These are phyloP conservation scores for Brachypalpus laphriformis DNA, from an alignment of 2,888 invertebrate species.

Conservation along the genomic window DNA sequence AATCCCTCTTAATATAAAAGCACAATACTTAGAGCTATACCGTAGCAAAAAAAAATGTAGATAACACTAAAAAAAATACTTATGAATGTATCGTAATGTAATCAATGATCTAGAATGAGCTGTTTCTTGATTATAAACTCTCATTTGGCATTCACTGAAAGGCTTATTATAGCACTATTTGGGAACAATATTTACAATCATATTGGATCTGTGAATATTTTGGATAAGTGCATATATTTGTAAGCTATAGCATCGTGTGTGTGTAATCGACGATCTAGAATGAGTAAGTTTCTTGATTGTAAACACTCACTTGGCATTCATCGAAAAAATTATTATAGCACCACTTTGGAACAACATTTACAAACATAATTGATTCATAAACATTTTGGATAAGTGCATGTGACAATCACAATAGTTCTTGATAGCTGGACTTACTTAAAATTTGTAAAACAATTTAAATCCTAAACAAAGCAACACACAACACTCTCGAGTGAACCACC, in stretches of 20 bases:
- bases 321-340: slow-evolving; percentile 47
- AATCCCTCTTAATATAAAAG: too few relatives aligned
- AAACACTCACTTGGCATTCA: slow-evolving; percentile 57
- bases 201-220: slow-evolving; percentile 10
- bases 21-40: too few relatives aligned
- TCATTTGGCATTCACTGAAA: slow-evolving; percentile 55
- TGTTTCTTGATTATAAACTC: slow-evolving; percentile 53
- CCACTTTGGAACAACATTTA: not conserved
- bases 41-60: too few relatives aligned
- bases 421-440: too few relatives aligned
- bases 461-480: too few relatives aligned
- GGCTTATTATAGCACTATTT: slow-evolving; percentile 40
- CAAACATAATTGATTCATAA: not conserved
- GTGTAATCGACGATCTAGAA: slow-evolving; percentile 60
- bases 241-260: too few relatives aligned
- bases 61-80: too few relatives aligned
- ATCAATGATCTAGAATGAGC: slow-evolving; percentile 62
- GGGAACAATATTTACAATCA: slow-evolving; percentile 3
- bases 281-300: slow-evolving; percentile 54
- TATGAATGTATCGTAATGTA: too few relatives aligned
- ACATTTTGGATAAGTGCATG: not conserved
- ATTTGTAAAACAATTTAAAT: too few relatives aligned
- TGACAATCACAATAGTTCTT: too few relatives aligned
- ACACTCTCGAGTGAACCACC: too few relatives aligned
- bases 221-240: slow-evolving; percentile 28